Evolutionary conservation across 2,797 vertebrate genomes (phyloP), one percentile per base, ranked within the genome.

Genomic region (Oreortyx pictus): DNA sequence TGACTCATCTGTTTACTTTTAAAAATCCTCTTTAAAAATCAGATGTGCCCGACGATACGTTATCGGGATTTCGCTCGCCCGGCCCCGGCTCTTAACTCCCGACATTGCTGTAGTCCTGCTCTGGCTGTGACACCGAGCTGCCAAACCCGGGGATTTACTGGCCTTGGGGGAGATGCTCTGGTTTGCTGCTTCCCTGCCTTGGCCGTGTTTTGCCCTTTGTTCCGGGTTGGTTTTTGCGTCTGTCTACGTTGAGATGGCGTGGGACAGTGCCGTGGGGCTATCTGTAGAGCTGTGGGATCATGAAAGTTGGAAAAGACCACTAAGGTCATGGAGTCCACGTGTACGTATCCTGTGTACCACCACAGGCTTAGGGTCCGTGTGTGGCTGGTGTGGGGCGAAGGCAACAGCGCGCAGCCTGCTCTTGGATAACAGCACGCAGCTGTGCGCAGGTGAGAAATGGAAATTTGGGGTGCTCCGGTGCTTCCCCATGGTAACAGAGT

Each of bases 401-500:
- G 22, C 9, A 6, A 27, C 24, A 9, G 23, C 54, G 25, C 20
- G 6, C 1, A 0, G 6, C 89, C 56, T 20, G 25, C 59, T 73
- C 6, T 10, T 4, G 82, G 73, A 52, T 62, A 89, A 65, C 23
- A 52, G 60, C 81, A 57, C 74, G 83, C 56, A 64, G 56, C 61
- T 1, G 4, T 14, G 7, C 15, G 37, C 96, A 92, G 83, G 81
- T 93, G 76, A 84, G 67, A 87, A 89, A 89, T 84, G 85, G 59
- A 52, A 56, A 93, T 84, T 91, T 88, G 74, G 89, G 87, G 67
- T 64, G 87, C 3, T 3, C 62, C 2, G 2, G 80, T 96, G 91
- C 94, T 97, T 97, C 93, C 96, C 96, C 87, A 94, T 97, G 94
- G 95, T 94, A 96, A 97, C 93, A 0, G 86, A 91, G 93, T 95